Conservation (phyloP, 2,113 vertebrate genomes). For the Mixornis gularis region DNA sequence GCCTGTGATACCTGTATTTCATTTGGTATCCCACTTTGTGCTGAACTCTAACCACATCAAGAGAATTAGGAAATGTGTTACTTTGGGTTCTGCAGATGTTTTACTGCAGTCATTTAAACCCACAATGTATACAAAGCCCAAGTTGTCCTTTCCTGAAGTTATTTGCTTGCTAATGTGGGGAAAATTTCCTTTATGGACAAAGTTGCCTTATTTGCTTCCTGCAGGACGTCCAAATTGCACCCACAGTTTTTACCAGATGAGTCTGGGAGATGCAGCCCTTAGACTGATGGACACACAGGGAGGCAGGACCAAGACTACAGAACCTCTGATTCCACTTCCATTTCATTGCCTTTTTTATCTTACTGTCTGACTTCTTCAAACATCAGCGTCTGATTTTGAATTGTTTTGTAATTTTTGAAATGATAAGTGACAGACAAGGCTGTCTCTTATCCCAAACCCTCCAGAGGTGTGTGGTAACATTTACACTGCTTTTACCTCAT, state of each 20-base stretch:
- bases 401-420: neutral
- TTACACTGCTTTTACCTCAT: fast-evolving
- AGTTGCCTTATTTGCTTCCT: neutral
- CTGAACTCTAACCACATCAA: neutral
- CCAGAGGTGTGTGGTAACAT: neutral
- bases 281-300: neutral
- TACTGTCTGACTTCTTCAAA: neutral
- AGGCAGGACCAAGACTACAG: neutral
- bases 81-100: neutral
- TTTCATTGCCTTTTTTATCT: neutral
- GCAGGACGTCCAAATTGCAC: fast-evolving
- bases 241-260: neutral
- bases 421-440: neutral
- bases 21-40: neutral
- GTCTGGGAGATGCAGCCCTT: neutral
- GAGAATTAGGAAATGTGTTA: neutral
- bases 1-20: neutral
- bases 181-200: neutral
- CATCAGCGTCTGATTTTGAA: neutral
- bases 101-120: neutral
- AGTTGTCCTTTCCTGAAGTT: neutral
- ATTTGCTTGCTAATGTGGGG: neutral
- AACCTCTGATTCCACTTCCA: neutral
- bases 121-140: neutral
- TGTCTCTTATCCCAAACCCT: neutral